Evolutionary conservation across 2,888 invertebrate genomes (phyloP), one percentile per base, ranked within the genome.

Genomic region (Brenthis daphne): DNA sequence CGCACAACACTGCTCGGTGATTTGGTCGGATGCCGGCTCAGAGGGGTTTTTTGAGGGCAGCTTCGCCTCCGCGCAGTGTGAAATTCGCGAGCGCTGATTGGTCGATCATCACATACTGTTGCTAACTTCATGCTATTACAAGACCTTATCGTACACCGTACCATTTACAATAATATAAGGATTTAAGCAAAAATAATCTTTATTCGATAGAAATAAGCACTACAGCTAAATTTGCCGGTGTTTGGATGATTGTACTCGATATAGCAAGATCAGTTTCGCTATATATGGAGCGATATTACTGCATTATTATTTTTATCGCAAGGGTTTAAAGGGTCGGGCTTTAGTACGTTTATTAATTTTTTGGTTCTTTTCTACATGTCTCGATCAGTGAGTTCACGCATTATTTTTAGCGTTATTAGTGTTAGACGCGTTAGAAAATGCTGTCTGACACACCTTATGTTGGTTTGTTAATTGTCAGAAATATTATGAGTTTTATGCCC

Each of bases 41-140:
- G 88, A 82, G 87, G 86, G 88, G 91, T 85, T 85, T 90, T 91
- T 92, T 91, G 90, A 90, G 85, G 88, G 81, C 74, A 79, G 77
- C 80, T 71, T 88, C 92, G 92, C 92, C 92, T 92, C 92, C 92
- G 89, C 92, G 84, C 83, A 73, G 79, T 79, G 82, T 74, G 74
- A 74, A 77, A 66, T 75, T 64, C 75, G 73, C 70, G 82, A 73
- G 65, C 81, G 79, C 74, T 80, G 81, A 90, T 92, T 92, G 92
- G 92, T 80, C 73, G 75, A 76, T 73, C 73, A 74, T 75, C 63
- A 74, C 76, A 70, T 65, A 71, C 37, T 68, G 85, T 64, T 55
- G 80, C 88, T 77, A 79, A 87, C 90, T 90, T 90, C 89, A 81
- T 74, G 71, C 61, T 77, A 63, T 53, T 65, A 64, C 77, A 66